Base-by-base conservation (phyloP, 2,888 invertebrate genomes). In the Neria commutata region DNA sequence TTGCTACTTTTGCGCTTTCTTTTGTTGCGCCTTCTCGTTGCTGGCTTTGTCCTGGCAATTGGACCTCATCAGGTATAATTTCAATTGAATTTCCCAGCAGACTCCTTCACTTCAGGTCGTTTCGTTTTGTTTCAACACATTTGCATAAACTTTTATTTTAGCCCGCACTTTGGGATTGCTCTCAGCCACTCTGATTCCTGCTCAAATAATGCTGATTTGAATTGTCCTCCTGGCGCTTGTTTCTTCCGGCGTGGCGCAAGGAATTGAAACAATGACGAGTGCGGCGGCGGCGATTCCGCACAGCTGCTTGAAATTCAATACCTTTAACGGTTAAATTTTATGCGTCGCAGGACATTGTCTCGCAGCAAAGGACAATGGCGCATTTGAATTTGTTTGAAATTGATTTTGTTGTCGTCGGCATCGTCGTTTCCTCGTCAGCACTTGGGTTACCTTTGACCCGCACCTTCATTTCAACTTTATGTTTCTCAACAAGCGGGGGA, bases 21-120 rank as follows among this genome's bases (percentile, higher is more conserved):
- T 42, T 17, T 19, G 3, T 42, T 42, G 17, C 19, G 3, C 5
- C 42, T 23, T n/a, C 33, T 49, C 19, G 10, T 29, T 33, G 26
- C 17, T 48, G 19, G 5, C 24, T 2, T 11, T 47, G 21, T 47
- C 3, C 14, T 47, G 71, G 69, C 71, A 66, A 73, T 73, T 72
- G 73, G 61, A 54, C 64, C 58, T 60, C 72, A 71, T 72, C 72
- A 72, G 72, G 72, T 72, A 72, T 71, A 73, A 73, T 72, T 72
- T 73, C 68, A 66, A 55, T 55, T 55, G 54, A 47, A 48, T 47
- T 34, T 55, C 67, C 70, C 61, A 68, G 70, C 47, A 55, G 72
- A 73, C 73, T 69, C 73, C 73, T 72, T 72, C 73, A 73, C 72
- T 73, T 72, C 72, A 73, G 70, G 73, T 72, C 72, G 68, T 72